These are phyloP conservation scores for Jacana jacana DNA, from an alignment of 2,113 vertebrate genomes.

Conservation along the genomic window DNA sequence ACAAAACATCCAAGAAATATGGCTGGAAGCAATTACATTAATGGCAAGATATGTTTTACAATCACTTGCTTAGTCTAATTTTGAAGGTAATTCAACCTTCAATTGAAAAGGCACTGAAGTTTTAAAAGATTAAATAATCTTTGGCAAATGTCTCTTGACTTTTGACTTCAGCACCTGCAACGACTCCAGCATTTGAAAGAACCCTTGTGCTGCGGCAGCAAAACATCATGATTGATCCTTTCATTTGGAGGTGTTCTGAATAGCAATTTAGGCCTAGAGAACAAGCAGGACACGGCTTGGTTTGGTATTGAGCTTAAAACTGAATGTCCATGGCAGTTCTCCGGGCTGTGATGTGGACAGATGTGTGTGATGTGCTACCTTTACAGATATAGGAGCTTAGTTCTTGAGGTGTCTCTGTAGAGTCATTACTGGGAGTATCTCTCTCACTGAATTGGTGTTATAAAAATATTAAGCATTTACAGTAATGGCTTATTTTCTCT, in stretches of 20 bases:
- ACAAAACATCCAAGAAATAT: slow-evolving; percentile 29
- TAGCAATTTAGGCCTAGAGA: not conserved
- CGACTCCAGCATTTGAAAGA: not conserved
- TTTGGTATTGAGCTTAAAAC: not conserved
- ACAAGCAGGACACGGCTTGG: not conserved
- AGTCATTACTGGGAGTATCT: not conserved
- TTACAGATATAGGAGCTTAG: not conserved
- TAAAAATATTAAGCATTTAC: not conserved
- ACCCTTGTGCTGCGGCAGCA: not conserved
- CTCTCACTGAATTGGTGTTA: not conserved
- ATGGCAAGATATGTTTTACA: slow-evolving; percentile 21
- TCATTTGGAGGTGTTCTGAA: not conserved
- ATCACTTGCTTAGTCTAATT: not conserved
- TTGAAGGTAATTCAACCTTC: not conserved
- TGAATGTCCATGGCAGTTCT: not conserved
- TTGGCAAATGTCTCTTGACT: not conserved
- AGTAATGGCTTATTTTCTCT: not conserved
- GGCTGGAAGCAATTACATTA: slow-evolving; percentile 40
- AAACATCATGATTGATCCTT: not conserved
- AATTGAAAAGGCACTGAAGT: not conserved
- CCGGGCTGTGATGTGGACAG: not conserved
- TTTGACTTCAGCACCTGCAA: not conserved
- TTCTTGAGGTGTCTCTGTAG: not conserved
- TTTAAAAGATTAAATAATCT: not conserved
- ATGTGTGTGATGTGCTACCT: not conserved